A percentile compares a stretch with the other conserved stretches of the same genome.
phyloP scores from a whole-genome alignment of 2,113 vertebrate genomes.

The Calyptomena viridis region DNA sequence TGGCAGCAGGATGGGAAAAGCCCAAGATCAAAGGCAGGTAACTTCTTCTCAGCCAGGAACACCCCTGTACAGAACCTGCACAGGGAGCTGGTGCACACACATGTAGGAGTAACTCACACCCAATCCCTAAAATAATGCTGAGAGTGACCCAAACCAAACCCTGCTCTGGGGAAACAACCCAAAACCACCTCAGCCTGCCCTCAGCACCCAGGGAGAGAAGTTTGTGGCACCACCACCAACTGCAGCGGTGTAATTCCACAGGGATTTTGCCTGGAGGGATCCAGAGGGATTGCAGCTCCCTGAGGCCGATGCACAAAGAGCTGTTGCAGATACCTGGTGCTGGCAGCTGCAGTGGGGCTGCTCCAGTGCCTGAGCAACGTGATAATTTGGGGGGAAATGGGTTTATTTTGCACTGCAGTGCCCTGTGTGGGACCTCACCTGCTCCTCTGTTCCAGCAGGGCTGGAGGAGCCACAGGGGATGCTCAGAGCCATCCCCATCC shows the following conservation, averaged over 20 bases:
- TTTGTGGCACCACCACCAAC: background rate
- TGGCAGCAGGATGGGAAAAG: background rate
- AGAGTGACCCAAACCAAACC: background rate
- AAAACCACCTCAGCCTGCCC: background rate
- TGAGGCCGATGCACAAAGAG: background rate
- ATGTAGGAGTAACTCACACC: rapidly evolving
- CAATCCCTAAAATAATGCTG: background rate
- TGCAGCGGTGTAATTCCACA: background rate
- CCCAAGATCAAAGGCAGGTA: background rate
- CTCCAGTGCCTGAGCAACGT: background rate
- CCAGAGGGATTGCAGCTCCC: background rate
- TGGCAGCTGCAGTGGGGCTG: background rate
- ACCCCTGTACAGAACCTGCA: rapidly evolving
- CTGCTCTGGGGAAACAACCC: rapidly evolving
- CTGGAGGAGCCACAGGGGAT: rapidly evolving
- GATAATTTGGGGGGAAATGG: background rate
- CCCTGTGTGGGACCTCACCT: rapidly evolving
- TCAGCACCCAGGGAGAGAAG: background rate
- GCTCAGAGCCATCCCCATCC: background rate
- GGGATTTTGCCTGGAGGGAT: background rate
- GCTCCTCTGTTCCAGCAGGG: background rate
- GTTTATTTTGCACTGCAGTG: background rate
- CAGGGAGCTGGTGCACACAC: background rate
- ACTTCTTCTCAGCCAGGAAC: too few species aligned
- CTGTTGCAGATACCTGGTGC: background rate